phyloP scores from a whole-genome alignment of 1,140 invertebrate species.

The Coptotermes formosanus region DNA sequence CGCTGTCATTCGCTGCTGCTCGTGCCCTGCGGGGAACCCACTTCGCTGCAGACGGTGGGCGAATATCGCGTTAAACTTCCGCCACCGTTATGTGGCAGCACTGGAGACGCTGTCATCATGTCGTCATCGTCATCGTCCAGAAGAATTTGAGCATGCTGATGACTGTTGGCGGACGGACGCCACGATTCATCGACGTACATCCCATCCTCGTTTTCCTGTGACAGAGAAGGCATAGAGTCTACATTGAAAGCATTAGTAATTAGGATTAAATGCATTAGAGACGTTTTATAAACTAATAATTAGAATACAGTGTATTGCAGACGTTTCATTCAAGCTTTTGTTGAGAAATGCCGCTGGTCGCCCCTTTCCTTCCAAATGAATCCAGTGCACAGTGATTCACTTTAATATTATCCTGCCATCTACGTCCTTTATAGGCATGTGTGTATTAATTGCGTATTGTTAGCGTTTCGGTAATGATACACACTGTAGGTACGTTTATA shows the following conservation, averaged over 20 bases:
- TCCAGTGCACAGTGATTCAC: too few relatives aligned
- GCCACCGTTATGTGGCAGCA: neutral
- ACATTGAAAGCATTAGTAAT: neutral
- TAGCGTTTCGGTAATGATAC: too few relatives aligned
- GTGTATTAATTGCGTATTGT: too few relatives aligned
- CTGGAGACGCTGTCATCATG: neutral
- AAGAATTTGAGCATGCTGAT: neutral
- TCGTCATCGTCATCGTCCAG: constrained; percentile 18
- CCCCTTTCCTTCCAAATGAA: too few relatives aligned
- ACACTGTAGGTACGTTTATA: too few relatives aligned
- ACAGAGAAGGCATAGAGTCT: neutral
- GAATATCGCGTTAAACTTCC: neutral
- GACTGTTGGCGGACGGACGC: neutral
- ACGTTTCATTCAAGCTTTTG: too few relatives aligned
- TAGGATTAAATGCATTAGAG: too few relatives aligned
- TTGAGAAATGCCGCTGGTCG: too few relatives aligned
- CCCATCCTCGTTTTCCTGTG: constrained; percentile 37
- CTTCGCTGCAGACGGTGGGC: neutral
- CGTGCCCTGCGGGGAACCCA: neutral
- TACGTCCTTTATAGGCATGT: too few relatives aligned
- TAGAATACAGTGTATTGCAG: too few relatives aligned
- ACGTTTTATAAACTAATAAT: too few relatives aligned
- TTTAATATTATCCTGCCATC: too few relatives aligned
- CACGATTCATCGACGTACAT: constrained; percentile 31
- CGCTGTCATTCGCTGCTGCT: neutral